phyloP scores from a whole-genome alignment of 2,888 invertebrate genomes.

The Dryobotodes eremita region DNA sequence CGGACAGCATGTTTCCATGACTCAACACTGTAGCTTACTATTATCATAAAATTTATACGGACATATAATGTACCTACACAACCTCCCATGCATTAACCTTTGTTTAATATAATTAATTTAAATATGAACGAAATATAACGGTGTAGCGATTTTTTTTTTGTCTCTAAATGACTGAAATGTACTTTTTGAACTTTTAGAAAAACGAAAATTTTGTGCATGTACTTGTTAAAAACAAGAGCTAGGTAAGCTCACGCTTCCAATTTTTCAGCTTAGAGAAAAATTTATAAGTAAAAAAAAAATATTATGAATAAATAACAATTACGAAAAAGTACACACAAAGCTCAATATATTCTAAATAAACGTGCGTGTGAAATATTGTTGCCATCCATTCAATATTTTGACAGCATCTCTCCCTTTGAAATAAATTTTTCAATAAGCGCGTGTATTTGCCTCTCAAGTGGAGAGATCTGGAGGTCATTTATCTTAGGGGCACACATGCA shows the following conservation, averaged over 20 bases:
- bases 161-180: not conserved
- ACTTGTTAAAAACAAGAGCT: not conserved
- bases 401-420: constrained; percentile 54
- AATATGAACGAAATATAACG: not conserved
- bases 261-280: not conserved
- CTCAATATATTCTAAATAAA: constrained; percentile 25
- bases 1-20: not conserved
- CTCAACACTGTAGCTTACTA: not conserved
- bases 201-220: not conserved
- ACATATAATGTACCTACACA: not conserved
- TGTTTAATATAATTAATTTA: not conserved
- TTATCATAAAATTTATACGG: not conserved
- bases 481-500: constrained; percentile 51
- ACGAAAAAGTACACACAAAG: constrained; percentile 9
- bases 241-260: not conserved
- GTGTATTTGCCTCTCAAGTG: constrained; percentile 54
- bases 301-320: constrained; percentile 2
- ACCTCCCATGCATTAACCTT: not conserved
- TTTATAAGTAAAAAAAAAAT: not conserved
- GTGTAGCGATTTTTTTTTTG: too few species aligned
- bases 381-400: constrained; percentile 49
- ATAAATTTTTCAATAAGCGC: constrained; percentile 66
- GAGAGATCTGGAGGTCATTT: constrained; percentile 57
- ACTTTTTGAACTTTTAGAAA: not conserved
- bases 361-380: constrained; percentile 30